Conservation (phyloP, 2,113 vertebrate species). For the Platichthys stellatus region DNA sequence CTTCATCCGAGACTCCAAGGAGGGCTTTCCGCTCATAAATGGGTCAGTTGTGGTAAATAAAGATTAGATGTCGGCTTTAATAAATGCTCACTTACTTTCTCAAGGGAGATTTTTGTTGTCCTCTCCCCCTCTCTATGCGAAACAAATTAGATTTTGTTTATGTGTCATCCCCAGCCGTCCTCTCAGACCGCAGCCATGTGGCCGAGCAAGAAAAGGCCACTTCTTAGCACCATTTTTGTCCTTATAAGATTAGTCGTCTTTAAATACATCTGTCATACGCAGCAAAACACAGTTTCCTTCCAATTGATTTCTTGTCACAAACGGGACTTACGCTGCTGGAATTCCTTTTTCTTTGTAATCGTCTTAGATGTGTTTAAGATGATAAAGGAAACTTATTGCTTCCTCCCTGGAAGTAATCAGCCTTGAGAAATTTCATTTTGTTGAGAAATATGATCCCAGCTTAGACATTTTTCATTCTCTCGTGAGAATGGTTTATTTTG, state of each 20-base stretch:
- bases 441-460: slow-evolving; percentile 68
- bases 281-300: slow-evolving; percentile 71
- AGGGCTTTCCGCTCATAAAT: slow-evolving; percentile 73
- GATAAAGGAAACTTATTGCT: slow-evolving; percentile 72
- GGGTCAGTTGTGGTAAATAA: slow-evolving; percentile 85
- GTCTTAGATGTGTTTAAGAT: slow-evolving; percentile 79
- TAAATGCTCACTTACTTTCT: slow-evolving; percentile 85
- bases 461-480: slow-evolving; percentile 47
- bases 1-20: slow-evolving; percentile 61
- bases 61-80: slow-evolving; percentile 85
- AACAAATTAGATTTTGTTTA: slow-evolving; percentile 89
- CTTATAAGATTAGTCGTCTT: slow-evolving; percentile 86
- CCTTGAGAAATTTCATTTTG: slow-evolving; percentile 72
- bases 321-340: slow-evolving; percentile 58
- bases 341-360: slow-evolving; percentile 83
- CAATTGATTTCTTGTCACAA: slow-evolving; percentile 71
- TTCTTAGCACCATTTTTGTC: slow-evolving; percentile 79
- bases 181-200: slow-evolving; percentile 60
- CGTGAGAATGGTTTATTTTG: background rate
- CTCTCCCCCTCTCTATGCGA: slow-evolving; percentile 54
- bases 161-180: slow-evolving; percentile 57
- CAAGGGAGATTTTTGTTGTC: slow-evolving; percentile 78
- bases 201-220: slow-evolving; percentile 72
- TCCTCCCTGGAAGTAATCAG: slow-evolving; percentile 62
- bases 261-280: slow-evolving; percentile 81